These are phyloP conservation scores for Myocastor coypus DNA, from an alignment of 2,113 vertebrate species.

Conservation along the genomic window DNA sequence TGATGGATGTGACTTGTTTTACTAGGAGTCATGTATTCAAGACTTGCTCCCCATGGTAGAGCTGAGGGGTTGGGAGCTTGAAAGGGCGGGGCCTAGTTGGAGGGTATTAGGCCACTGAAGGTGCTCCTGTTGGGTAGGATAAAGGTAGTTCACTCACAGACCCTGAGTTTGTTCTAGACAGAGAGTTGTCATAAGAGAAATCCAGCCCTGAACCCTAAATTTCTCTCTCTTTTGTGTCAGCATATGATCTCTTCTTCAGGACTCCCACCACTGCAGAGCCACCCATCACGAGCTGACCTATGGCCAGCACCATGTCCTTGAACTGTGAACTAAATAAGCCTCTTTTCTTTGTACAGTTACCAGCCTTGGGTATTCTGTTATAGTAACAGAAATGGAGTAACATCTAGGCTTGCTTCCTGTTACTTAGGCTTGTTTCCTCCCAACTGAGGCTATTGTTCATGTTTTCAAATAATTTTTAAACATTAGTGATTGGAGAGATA, in stretches of 20 bases:
- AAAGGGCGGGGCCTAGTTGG: not conserved
- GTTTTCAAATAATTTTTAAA: constrained; percentile 52
- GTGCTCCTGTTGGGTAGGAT: not conserved
- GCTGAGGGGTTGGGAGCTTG: not conserved
- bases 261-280: not conserved
- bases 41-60: not conserved
- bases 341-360: not conserved
- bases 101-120: not conserved
- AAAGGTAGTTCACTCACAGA: not conserved
- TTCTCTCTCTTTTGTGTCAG: not conserved
- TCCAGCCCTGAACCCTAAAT: not conserved
- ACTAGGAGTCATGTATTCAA: not conserved
- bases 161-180: not conserved
- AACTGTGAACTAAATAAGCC: not conserved
- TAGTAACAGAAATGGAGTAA: not conserved
- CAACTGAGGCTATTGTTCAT: constrained; percentile 7
- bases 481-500: not conserved
- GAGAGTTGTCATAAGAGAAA: not conserved
- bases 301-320: not conserved
- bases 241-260: not conserved
- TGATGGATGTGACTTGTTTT: not conserved
- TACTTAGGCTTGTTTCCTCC: not conserved
- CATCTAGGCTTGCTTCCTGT: not conserved
- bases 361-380: not conserved
- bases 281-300: not conserved